Base-by-base conservation (phyloP, 2,888 invertebrate genomes). In the Coleophora flavipennella region DNA sequence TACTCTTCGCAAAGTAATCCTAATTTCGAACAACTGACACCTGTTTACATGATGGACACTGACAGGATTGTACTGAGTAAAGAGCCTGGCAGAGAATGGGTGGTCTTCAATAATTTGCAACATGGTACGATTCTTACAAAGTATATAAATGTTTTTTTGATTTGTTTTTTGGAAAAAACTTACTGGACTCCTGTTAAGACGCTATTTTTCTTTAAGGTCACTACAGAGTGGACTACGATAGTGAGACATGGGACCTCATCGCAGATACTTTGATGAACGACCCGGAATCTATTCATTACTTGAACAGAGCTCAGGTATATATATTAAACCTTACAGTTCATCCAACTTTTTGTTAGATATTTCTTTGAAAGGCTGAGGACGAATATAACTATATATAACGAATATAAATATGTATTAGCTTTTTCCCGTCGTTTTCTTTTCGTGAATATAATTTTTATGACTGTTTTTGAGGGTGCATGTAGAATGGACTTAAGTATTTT, bases 231-330 rank as follows among this genome's bases (percentile, higher is more conserved):
- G 87, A 88, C 50, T 92, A 92, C 47, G 88, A 90, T 49, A 52
- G 56, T 0, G 60, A 53, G 28, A 85, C 87, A n/a, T 91, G 90
- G 90, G 51, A 68, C 6, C 58, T 78, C 33, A 83, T 90, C 10
- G 53, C 65, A 1, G 66, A 72, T 28, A 75, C 76, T 31, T 58
- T 84, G 11, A 28, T 64, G 1, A 58, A 67, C 29, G 63, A 69
- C 7, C 67, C 62, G 29, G 54, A 67, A n/a, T 49, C 60, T 1
- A 91, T 94, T 40, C 86, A 90, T 49, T 80, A 87, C 28, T 60
- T 91, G 2, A 93, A 92, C 60, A 85, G 94, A 55, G 94, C 93
- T 3, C 93, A 95, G 68, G 83, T 92, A 41, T 59, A 57, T 47
- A 38, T 10, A 32, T 25, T 10, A 29, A 29, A 8, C 29, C 11